Percentiles rank a stretch among this genome's conserved stretches.
phyloP scores from a whole-genome alignment of 1,140 invertebrate species.

The Teleogryllus occipitalis region DNA sequence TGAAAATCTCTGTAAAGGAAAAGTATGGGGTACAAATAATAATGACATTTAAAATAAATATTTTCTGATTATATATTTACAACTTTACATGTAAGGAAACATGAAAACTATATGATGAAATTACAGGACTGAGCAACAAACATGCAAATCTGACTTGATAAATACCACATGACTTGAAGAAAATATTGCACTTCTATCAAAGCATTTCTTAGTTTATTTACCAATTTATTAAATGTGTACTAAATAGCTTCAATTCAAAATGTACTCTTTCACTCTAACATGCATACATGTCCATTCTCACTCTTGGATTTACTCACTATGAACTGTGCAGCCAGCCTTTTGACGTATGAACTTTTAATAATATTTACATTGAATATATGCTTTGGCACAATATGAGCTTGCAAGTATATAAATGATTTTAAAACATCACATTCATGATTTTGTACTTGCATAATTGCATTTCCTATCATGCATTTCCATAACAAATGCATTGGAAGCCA shows the following conservation, averaged over 20 bases:
- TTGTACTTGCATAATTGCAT: neutral
- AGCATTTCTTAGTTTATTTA: constrained; percentile 6
- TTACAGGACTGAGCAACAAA: constrained; percentile 1
- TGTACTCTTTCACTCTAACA: neutral
- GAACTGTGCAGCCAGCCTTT: neutral
- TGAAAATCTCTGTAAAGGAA: neutral
- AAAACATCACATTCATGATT: neutral
- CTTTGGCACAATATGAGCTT: constrained; percentile 4
- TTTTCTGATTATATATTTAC: constrained; percentile 6
- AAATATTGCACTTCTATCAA: constrained; percentile 5
- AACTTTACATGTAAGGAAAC: constrained; percentile 5
- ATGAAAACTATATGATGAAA: constrained; percentile 6
- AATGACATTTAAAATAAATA: constrained; percentile 3
- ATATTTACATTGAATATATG: neutral
- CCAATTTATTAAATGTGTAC: neutral
- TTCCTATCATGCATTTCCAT: neutral
- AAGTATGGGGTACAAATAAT: neutral
- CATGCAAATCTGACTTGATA: neutral
- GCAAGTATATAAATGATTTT: neutral
- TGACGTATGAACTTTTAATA: neutral
- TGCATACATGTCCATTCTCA: neutral
- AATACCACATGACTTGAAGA: constrained; percentile 4
- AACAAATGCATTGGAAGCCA: neutral
- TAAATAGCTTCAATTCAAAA: neutral
- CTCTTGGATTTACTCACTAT: neutral